phyloP scores from a whole-genome alignment of 37 sponge, comb jelly and placozoan genomes.

The Haliclona indistincta region DNA sequence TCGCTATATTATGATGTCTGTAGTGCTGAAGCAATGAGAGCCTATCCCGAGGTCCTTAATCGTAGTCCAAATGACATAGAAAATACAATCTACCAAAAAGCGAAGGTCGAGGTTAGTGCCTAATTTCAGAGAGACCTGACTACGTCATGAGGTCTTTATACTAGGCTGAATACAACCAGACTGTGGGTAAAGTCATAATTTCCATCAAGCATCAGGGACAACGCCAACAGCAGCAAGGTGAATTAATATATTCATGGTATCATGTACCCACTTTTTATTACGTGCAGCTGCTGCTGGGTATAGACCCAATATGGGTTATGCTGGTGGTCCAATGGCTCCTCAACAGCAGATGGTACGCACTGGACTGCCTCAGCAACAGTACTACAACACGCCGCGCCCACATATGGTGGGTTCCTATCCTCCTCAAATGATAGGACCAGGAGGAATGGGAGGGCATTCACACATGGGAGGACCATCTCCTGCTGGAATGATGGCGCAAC shows the following conservation, averaged over 20 bases:
- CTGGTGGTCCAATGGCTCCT: slow-evolving; percentile 5
- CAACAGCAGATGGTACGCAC: too few relatives aligned
- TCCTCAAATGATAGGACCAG: too few relatives aligned
- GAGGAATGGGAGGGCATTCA: too few relatives aligned
- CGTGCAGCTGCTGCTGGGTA: neutral
- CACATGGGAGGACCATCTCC: too few relatives aligned
- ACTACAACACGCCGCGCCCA: too few relatives aligned
- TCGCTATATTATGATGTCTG: neutral
- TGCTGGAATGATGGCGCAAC: too few relatives aligned
- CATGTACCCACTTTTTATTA: too few relatives aligned
- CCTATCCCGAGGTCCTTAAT: neutral
- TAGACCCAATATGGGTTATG: neutral
- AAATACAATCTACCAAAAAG: neutral
- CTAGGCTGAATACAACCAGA: neutral
- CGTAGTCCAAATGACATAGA: neutral
- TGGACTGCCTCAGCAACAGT: too few relatives aligned
- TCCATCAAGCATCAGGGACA: slow-evolving; percentile 1
- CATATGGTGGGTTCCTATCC: too few relatives aligned
- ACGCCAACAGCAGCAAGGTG: neutral
- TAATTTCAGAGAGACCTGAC: neutral
- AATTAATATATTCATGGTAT: too few relatives aligned
- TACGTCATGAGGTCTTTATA: neutral
- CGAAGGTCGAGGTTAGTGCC: neutral
- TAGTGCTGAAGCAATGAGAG: neutral
- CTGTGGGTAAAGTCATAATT: neutral